Evolutionary conservation across 2,797 vertebrate species (phyloP).

Genomic region (Xenopus petersii): DNA sequence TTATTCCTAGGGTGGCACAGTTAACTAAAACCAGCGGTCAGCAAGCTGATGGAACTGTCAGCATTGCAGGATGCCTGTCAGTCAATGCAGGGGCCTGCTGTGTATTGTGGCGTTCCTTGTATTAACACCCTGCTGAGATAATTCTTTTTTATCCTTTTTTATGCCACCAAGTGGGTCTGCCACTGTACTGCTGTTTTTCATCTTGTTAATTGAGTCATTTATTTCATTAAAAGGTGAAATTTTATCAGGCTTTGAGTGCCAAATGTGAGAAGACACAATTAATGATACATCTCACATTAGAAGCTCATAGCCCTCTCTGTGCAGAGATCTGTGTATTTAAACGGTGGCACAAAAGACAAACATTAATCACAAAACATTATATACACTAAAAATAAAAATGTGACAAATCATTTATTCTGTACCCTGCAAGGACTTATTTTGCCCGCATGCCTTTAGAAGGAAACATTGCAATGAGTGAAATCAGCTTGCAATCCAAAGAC

Average conservation of each 20-base stretch:
- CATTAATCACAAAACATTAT: constrained; percentile 8
- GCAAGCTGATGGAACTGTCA: constrained; percentile 68
- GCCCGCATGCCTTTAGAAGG: not conserved
- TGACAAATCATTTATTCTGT: not conserved
- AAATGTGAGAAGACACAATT: constrained; percentile 70
- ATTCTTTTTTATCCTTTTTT: constrained; percentile 74
- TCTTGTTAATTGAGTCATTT: constrained; percentile 88
- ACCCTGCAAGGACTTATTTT: not conserved
- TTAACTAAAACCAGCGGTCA: constrained; percentile 68
- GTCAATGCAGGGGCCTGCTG: constrained; percentile 66
- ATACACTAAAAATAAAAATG: not conserved
- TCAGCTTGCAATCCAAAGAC: not conserved
- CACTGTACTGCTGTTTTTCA: constrained; percentile 72
- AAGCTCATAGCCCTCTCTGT: constrained; percentile 46
- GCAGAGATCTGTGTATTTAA: constrained; percentile 1
- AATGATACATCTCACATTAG: constrained; percentile 66
- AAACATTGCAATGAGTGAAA: not conserved
- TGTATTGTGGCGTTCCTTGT: constrained; percentile 68
- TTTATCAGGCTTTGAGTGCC: constrained; percentile 67
- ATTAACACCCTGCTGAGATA: constrained; percentile 79
- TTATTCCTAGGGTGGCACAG: constrained; percentile 62
- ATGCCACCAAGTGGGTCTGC: constrained; percentile 72
- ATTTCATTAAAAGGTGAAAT: constrained; percentile 79
- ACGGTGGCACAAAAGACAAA: not conserved
- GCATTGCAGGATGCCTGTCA: constrained; percentile 73